Conservation (phyloP, 2,113 vertebrate species). For the Onychorhynchus coronatus region DNA sequence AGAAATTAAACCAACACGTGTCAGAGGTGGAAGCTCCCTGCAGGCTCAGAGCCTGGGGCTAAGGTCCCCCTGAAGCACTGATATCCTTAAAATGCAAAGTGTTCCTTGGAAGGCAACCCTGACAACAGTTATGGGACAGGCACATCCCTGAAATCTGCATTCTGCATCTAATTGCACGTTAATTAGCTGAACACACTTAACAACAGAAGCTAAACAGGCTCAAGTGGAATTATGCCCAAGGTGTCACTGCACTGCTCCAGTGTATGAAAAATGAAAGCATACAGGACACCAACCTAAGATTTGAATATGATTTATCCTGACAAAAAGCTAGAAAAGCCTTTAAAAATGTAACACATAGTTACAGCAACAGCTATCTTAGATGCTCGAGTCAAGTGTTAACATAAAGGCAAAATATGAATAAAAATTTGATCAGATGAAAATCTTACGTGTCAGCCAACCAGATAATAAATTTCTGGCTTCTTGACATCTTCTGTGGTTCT, state of each 20-base stretch:
- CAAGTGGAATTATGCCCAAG: not conserved
- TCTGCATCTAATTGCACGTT: not conserved
- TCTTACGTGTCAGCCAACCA: conserved; percentile 93
- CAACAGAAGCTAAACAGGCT: not conserved
- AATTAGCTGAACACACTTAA: not conserved
- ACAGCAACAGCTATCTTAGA: not conserved
- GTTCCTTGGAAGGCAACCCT: not conserved
- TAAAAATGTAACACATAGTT: not conserved
- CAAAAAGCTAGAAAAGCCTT: not conserved
- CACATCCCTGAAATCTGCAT: not conserved
- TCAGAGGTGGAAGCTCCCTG: not conserved
- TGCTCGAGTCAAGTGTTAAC: not conserved
- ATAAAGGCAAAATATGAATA: not conserved
- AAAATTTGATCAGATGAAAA: not conserved
- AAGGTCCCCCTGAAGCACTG: not conserved
- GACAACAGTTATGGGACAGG: not conserved
- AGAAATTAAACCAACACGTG: not conserved
- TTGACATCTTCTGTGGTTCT: conserved; percentile 81
- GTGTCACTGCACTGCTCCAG: not conserved
- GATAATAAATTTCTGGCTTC: conserved; percentile 81
- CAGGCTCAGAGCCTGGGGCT: not conserved
- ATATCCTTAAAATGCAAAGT: not conserved
- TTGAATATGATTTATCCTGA: not conserved
- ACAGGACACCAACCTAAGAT: not conserved
- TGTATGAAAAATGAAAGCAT: not conserved